Percentiles rank a stretch among this genome's conserved stretches.
These are phyloP conservation scores for Alsophila aescularia DNA, from an alignment of 2,888 invertebrate species.

Conservation along the genomic window DNA sequence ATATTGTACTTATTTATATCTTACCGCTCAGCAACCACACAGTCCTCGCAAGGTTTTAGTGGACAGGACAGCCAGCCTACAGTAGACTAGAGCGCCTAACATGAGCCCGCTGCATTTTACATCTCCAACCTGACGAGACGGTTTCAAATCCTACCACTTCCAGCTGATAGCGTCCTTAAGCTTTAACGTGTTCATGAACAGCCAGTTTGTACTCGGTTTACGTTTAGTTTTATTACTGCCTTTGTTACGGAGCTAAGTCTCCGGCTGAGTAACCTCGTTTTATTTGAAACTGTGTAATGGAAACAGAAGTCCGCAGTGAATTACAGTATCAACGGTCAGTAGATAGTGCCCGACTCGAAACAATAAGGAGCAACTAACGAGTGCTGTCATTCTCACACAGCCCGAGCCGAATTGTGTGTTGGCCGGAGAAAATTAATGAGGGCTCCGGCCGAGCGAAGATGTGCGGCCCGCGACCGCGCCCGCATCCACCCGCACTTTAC, in stretches of 20 bases:
- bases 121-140: slow-evolving; percentile 48
- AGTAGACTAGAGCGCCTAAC: neutral
- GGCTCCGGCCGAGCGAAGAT: slow-evolving; percentile 42
- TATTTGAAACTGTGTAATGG: slow-evolving; percentile 39
- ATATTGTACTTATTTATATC: no score
- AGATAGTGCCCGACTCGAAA: slow-evolving; percentile 64
- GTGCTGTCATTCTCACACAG: slow-evolving; percentile 68
- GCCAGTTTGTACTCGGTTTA: slow-evolving; percentile 61
- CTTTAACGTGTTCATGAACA: slow-evolving; percentile 53
- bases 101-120: slow-evolving; percentile 48
- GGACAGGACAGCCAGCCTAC: no score
- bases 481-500: slow-evolving; percentile 27
- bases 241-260: slow-evolving; percentile 43
- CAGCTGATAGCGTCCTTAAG: slow-evolving; percentile 61
- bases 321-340: slow-evolving; percentile 56
- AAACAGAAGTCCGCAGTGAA: slow-evolving; percentile 42
- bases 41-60: no score
- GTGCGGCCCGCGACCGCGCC: slow-evolving; percentile 45
- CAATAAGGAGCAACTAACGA: slow-evolving; percentile 69
- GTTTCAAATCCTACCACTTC: slow-evolving; percentile 64
- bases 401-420: slow-evolving; percentile 55
- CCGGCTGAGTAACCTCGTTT: slow-evolving; percentile 32
- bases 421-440: slow-evolving; percentile 63
- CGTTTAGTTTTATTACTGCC: slow-evolving; percentile 60
- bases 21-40: no score